phyloP scores from a whole-genome alignment of 2,888 invertebrate species.

The Oscheius sp. region DNA sequence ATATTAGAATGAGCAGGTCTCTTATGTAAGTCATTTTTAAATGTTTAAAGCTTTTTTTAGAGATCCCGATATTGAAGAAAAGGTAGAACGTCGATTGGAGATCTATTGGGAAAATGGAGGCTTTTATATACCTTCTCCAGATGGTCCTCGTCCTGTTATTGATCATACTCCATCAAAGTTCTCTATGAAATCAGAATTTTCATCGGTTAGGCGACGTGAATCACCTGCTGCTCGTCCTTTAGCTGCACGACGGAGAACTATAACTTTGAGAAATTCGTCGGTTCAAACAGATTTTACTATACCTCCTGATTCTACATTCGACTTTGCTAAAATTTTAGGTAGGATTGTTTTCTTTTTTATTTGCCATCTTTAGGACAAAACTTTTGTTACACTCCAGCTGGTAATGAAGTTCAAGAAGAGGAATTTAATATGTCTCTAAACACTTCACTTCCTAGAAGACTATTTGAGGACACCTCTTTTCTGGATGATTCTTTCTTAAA shows the following conservation, averaged over 20 bases:
- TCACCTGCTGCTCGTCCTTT: conserved; percentile 19
- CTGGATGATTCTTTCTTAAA: conserved; percentile 2
- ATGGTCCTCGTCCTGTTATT: conserved; percentile 37
- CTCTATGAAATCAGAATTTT: background rate
- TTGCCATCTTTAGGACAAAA: conserved; percentile 4
- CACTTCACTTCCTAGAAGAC: conserved; percentile 24
- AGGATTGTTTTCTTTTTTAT: background rate
- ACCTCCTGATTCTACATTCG: conserved; percentile 37
- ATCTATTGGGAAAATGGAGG: conserved; percentile 49
- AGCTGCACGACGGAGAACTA: background rate
- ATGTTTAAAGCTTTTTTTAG: conserved; percentile 28
- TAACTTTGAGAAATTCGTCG: conserved; percentile 31
- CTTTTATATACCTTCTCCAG: conserved; percentile 47
- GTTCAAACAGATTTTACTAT: conserved; percentile 46
- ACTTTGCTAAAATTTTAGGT: conserved; percentile 41
- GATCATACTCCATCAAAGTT: conserved; percentile 1
- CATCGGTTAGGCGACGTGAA: background rate
- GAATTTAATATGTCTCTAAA: conserved; percentile 32
- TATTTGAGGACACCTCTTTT: conserved; percentile 10
- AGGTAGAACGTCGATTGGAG: conserved; percentile 38
- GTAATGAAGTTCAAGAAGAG: conserved; percentile 14
- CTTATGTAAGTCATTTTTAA: conserved; percentile 34
- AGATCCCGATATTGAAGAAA: conserved; percentile 43
- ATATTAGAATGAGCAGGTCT: conserved; percentile 38
- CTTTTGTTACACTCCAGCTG: background rate